Evolutionary conservation across 2,113 vertebrate species (phyloP), one percentile per base, ranked within the genome.

Genomic region (Erythrolamprus reginae): DNA sequence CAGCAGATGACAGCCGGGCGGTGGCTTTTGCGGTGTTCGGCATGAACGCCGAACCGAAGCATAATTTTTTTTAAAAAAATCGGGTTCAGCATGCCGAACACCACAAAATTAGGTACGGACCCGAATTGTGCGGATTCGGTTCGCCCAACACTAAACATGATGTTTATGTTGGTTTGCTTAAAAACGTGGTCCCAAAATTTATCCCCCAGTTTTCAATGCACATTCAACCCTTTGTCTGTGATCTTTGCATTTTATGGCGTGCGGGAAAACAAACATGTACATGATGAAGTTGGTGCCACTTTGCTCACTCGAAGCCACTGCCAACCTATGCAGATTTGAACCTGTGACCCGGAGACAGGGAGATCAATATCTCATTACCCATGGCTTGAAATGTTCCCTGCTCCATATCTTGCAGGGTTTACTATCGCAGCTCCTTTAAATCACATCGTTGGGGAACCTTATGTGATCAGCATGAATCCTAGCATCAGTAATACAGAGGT

Each of bases 391-490:
- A 92, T 42, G 84, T 93, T 88, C 82, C 8, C 26, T 91, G 84
- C 58, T 86, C 91, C 48, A 7, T 10, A 1, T 82, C 89, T 93
- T 91, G 93, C 91, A 86, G 91, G 70, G 84, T 90, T 95, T 95
- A 87, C 91, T 88, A 91, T 90, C 50, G 42, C n/a, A 12, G 38
- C 45, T 89, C 50, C 88, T 92, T 85, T 88, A 90, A 92, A 90
- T 0, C 89, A 65, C 28, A 90, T 0, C 88, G 50, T 89, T 88
- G 90, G 91, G 92, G 94, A 90, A 93, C 52, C 10, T 87, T 92
- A 86, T 93, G 89, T 90, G 94, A 94, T 77, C 42, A 50, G 88
- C 89, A 61, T 93, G 94, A 94, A 96, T 95, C 86, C 2, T 0
- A 53, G 53, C 47, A 33, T 94, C 84, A 45, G 58, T n/a, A 45